A percentile compares a stretch with the other conserved stretches of the same genome.
phyloP scores from a whole-genome alignment of 2,888 invertebrate species.

The Epiblema foenella region DNA sequence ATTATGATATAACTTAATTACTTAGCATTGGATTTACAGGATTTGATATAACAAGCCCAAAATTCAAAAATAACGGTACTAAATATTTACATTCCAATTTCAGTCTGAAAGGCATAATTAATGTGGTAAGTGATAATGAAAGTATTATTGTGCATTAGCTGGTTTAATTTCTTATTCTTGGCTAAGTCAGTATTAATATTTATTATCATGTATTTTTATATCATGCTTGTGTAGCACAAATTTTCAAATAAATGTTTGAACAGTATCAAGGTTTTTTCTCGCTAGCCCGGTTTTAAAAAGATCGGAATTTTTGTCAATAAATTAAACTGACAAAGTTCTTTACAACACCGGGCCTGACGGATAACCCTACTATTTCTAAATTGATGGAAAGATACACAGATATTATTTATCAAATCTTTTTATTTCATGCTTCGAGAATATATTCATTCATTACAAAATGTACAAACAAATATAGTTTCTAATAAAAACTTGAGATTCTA shows the following conservation, averaged over 20 bases:
- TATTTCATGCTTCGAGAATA: slow-evolving; percentile 16
- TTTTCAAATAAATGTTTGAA: slow-evolving; percentile 83
- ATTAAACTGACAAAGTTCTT: too few species aligned
- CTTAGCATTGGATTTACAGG: slow-evolving; percentile 21
- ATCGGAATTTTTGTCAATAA: too few species aligned
- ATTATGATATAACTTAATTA: slow-evolving; percentile 8
- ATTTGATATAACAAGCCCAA: neutral
- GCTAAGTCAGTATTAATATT: slow-evolving; percentile 82
- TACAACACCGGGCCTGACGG: too few species aligned
- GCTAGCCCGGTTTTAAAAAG: neutral
- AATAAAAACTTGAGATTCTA: slow-evolving; percentile 15
- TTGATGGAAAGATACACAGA: neutral
- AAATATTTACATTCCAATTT: slow-evolving; percentile 63
- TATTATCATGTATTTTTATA: slow-evolving; percentile 83
- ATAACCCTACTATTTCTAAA: neutral
- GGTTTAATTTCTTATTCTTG: slow-evolving; percentile 66
- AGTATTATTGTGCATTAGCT: slow-evolving; percentile 82
- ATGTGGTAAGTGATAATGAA: slow-evolving; percentile 72
- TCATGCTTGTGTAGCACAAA: slow-evolving; percentile 84
- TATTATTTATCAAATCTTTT: slow-evolving; percentile 5
- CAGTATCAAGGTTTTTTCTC: slow-evolving; percentile 50
- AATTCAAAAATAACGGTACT: slow-evolving; percentile 44
- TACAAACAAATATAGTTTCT: neutral
- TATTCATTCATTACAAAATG: slow-evolving; percentile 5
- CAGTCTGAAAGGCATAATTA: slow-evolving; percentile 52